Evolutionary conservation across 2,797 vertebrate species (phyloP).

Genomic region (Scleropages formosus): DNA sequence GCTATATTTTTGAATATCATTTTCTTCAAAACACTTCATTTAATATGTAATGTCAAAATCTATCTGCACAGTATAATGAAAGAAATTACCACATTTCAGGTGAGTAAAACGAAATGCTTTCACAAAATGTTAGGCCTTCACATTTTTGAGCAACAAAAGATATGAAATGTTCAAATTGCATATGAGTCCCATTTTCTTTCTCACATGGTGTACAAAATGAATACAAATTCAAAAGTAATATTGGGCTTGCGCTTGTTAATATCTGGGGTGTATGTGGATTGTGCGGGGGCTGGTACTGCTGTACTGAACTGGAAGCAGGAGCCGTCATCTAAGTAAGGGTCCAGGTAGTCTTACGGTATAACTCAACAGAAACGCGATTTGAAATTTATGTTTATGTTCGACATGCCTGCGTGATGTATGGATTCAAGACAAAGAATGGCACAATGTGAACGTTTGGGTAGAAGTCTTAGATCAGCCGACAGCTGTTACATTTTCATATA

Average conservation of each 20-base stretch:
- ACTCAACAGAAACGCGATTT: neutral
- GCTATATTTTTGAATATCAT: neutral
- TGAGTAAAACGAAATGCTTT: neutral
- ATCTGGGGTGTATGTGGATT: no score
- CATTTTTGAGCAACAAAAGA: no score
- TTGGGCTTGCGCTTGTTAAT: no score
- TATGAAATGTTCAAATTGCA: no score
- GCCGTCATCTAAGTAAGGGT: neutral
- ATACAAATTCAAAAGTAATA: no score
- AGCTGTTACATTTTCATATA: neutral
- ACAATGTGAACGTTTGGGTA: neutral
- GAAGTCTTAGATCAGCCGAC: neutral
- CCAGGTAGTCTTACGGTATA: neutral
- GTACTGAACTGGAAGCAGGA: neutral
- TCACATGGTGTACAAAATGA: no score
- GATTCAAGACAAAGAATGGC: neutral
- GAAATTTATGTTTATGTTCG: neutral
- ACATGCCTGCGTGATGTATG: neutral
- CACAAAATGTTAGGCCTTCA: no score
- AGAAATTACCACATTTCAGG: neutral
- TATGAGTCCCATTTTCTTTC: no score
- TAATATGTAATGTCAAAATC: neutral
- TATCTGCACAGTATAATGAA: neutral
- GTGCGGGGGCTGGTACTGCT: no score
- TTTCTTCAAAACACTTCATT: neutral